phyloP scores from a whole-genome alignment of 2,888 invertebrate species.

The Axea sp. region DNA sequence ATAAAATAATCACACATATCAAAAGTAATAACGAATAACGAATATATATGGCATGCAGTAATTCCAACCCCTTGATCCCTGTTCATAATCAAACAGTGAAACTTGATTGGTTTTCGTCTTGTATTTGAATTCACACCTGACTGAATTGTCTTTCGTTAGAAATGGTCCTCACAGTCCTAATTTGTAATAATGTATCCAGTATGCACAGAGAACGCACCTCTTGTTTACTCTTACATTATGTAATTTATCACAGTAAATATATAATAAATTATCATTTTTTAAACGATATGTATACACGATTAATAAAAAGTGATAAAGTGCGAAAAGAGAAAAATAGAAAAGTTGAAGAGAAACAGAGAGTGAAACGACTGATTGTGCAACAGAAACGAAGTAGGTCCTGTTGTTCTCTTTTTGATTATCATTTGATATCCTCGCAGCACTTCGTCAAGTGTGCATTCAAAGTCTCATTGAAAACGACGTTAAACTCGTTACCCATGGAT shows the following conservation, averaged over 20 bases:
- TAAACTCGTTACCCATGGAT: slow-evolving; percentile 6
- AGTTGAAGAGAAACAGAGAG: slow-evolving; percentile 51
- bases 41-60: slow-evolving; percentile 55
- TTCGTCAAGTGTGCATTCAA: slow-evolving; percentile 63
- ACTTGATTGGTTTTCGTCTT: slow-evolving; percentile 20
- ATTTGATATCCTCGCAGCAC: slow-evolving; percentile 47
- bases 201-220: slow-evolving; percentile 18
- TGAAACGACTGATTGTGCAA: slow-evolving; percentile 45
- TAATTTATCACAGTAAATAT: no score
- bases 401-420: slow-evolving; percentile 11
- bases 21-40: slow-evolving; percentile 42
- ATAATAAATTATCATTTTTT: background rate
- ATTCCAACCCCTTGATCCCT: slow-evolving; percentile 28
- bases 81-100: slow-evolving; percentile 19
- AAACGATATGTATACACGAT: slow-evolving; percentile 7
- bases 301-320: slow-evolving; percentile 41
- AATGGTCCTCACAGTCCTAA: slow-evolving; percentile 77
- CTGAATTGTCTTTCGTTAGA: slow-evolving; percentile 66
- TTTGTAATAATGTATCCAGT: slow-evolving; percentile 48
- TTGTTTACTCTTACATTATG: no score
- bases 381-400: slow-evolving; percentile 23
- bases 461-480: slow-evolving; percentile 17
- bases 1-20: slow-evolving; percentile 44
- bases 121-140: slow-evolving; percentile 65
- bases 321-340: slow-evolving; percentile 51